Evolutionary conservation across 2,888 invertebrate species (phyloP), one percentile per base, ranked within the genome.

Genomic region (Callyntrura guangdongensis): DNA sequence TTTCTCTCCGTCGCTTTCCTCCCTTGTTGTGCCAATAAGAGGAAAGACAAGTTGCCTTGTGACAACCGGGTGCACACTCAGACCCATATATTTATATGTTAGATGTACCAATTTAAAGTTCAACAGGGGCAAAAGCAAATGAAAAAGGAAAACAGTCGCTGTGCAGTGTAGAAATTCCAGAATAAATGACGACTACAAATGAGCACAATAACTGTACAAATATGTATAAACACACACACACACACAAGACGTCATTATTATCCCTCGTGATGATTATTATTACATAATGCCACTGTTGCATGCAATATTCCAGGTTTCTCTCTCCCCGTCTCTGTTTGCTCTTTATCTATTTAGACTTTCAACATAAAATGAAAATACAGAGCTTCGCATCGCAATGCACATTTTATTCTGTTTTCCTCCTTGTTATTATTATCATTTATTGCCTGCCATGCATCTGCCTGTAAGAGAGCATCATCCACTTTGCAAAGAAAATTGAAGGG

Each of bases 41-140:
- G 67, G 82, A 59, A 88, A 56, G 64, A 82, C 59, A 82, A 72
- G 82, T 88, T 88, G 87, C 67, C 69, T 79, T 87, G 81, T 59
- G 88, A 89, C 59, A 69, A 83, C 25, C 47, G 12, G 77, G 0
- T 77, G 74, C 47, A 89, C 59, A 69, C 74, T n/a, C 47, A 17
- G 77, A 12, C 53, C 61, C 47, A 61, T 77, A 59, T 53, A 79
- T 87, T 69, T 69, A 17, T 81, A 12, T 56, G 81, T 64, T 64
- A 67, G 77, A 72, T 64, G 69, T n/a, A 69, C 45, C 69, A 69
- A 5, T 69, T 17, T 69, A 45, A 64, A 9, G 49, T 17, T 27
- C 6, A 69, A 9, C n/a, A 69, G n/a, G 8, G 67, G 36, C 36
- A 45, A 36, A n/a, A n/a, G 45, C 69, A 69, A 27, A 12, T 2